A percentile compares a stretch with the other conserved stretches of the same genome.
Conservation (phyloP, 2,888 invertebrate species). For the Phytoseiulus persimilis region DNA sequence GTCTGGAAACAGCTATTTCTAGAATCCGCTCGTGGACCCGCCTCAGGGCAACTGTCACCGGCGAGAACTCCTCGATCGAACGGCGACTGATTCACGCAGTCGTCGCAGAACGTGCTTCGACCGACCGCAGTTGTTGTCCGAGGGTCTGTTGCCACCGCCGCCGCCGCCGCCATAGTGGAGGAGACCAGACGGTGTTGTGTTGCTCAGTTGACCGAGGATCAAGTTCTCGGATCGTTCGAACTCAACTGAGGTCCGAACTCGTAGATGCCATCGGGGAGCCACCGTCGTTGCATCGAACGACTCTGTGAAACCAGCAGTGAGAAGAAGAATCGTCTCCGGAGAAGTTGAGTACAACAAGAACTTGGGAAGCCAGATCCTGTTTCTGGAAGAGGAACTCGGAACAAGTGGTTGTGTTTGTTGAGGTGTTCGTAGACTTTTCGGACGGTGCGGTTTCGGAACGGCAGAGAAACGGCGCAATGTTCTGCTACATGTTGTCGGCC, state of each 20-base stretch:
- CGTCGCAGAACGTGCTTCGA: not conserved
- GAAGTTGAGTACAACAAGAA: too few species aligned
- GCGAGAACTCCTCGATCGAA: too few species aligned
- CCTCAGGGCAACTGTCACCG: not conserved
- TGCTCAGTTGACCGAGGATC: not conserved
- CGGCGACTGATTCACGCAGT: too few species aligned
- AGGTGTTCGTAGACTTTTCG: not conserved
- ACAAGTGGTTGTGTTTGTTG: not conserved
- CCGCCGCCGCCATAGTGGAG: not conserved
- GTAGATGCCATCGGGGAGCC: not conserved
- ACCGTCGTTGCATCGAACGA: not conserved
- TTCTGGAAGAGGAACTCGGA: not conserved
- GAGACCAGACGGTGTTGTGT: not conserved
- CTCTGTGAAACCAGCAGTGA: not conserved
- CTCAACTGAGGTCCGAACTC: not conserved
- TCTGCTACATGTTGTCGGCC: conserved; percentile 38
- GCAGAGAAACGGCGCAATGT: not conserved
- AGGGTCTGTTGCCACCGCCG: not conserved
- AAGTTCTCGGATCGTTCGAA: not conserved
- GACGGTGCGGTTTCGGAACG: not conserved
- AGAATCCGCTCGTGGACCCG: not conserved
- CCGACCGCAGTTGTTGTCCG: not conserved
- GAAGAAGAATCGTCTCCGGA: not conserved
- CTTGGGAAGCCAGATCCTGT: not conserved
- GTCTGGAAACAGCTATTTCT: not conserved